Evolutionary conservation across 2,113 vertebrate genomes (phyloP).

Genomic region (Dicentrarchus labrax): DNA sequence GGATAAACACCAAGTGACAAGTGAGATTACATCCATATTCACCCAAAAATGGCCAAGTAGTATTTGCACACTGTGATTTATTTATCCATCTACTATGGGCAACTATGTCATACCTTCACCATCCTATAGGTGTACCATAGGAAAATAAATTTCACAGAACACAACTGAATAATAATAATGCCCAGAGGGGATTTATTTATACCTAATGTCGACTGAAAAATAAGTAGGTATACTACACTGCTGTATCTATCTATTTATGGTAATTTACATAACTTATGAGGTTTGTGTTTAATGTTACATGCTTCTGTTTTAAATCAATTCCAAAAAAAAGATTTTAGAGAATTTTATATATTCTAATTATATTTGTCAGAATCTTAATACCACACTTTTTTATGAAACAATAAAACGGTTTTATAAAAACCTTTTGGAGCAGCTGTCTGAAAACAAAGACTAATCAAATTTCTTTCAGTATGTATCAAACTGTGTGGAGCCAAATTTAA

Average conservation of each 20-base stretch:
- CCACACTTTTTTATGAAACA: neutral
- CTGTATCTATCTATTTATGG: neutral
- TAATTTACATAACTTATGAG: neutral
- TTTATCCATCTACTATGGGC: too few species aligned
- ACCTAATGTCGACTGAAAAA: too few species aligned
- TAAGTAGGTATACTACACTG: too few species aligned
- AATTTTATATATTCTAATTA: neutral
- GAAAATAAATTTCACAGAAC: too few species aligned
- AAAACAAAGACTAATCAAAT: constrained; percentile 15
- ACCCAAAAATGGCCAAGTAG: too few species aligned
- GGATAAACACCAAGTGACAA: too few species aligned
- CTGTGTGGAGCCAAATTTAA: neutral
- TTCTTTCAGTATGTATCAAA: neutral
- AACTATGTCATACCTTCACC: too few species aligned
- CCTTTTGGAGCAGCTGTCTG: neutral
- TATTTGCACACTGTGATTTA: too few species aligned
- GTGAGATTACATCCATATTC: too few species aligned
- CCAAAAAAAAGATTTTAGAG: neutral
- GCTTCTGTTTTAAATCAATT: neutral
- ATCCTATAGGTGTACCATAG: too few species aligned
- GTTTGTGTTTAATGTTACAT: neutral
- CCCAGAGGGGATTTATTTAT: too few species aligned
- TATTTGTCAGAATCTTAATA: neutral
- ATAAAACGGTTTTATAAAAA: neutral
- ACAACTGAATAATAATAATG: too few species aligned